A percentile compares a stretch with the other conserved stretches of the same genome.
Evolutionary conservation across 1,140 invertebrate species (phyloP).

Genomic region (Stenopsyche tienmushanensis): DNA sequence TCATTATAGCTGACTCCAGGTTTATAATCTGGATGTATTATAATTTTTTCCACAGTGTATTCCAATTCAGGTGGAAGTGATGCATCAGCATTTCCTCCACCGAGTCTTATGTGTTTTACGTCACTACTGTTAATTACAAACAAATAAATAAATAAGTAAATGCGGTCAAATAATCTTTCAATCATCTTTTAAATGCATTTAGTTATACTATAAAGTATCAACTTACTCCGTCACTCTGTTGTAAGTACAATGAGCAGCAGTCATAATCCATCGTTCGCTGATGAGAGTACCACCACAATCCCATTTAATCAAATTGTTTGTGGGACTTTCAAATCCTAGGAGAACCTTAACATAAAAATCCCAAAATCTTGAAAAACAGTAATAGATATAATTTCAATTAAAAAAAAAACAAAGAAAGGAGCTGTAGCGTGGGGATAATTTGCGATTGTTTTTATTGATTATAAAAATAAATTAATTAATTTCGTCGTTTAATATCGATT

Average conservation of each 20-base stretch:
- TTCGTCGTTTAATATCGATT: too few relatives aligned
- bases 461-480: too few relatives aligned
- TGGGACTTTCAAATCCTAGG: background rate
- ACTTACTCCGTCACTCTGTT: background rate
- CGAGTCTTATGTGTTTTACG: slow-evolving; percentile 15
- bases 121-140: background rate
- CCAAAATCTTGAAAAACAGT: background rate
- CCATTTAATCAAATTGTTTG: background rate
- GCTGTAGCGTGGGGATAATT: too few relatives aligned
- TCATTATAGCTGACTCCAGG: slow-evolving; percentile 33
- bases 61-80: background rate
- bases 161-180: background rate
- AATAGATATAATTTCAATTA: too few relatives aligned
- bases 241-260: slow-evolving; percentile 30
- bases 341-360: background rate
- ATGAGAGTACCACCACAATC: slow-evolving; percentile 40
- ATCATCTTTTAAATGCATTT: background rate
- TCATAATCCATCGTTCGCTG: slow-evolving; percentile 32
- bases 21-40: slow-evolving; percentile 32
- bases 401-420: too few relatives aligned
- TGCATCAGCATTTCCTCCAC: background rate
- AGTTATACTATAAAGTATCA: background rate
- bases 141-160: background rate
- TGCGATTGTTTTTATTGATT: too few relatives aligned
- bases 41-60: background rate